Evolutionary conservation across 1,140 invertebrate species (phyloP).

Genomic region (Phymorhynchus buccinoides): DNA sequence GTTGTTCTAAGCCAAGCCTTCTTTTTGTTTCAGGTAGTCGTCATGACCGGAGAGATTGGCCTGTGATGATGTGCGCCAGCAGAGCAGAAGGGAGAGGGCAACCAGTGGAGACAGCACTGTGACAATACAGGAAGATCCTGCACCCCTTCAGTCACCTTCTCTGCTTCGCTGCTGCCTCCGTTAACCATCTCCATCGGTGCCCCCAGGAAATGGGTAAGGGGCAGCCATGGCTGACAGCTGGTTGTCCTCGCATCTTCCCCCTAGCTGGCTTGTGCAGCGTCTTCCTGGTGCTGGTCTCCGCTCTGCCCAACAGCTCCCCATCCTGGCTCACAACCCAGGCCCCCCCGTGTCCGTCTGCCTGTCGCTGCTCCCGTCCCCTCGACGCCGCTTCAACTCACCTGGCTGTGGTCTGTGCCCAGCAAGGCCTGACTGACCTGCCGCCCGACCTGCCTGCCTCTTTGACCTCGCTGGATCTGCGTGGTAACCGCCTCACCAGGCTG

Average conservation of each 20-base stretch:
- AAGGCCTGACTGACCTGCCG: slow-evolving; percentile 25
- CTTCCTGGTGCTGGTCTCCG: background rate
- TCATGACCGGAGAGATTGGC: background rate
- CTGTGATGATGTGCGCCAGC: background rate
- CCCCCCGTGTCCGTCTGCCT: slow-evolving; percentile 24
- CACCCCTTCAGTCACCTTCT: background rate
- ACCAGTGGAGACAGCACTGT: background rate
- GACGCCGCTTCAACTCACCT: background rate
- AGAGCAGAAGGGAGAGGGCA: background rate
- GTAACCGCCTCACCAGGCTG: slow-evolving; percentile 36
- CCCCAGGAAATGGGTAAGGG: slow-evolving; percentile 26
- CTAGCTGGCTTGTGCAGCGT: background rate
- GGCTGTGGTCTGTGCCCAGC: slow-evolving; percentile 13
- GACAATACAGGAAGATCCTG: no score
- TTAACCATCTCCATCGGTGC: background rate
- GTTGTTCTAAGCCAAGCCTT: background rate
- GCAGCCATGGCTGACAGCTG: slow-evolving; percentile 19
- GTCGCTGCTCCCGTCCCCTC: background rate
- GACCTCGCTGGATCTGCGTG: slow-evolving; percentile 36
- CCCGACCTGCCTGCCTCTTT: slow-evolving; percentile 1
- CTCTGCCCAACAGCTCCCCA: background rate
- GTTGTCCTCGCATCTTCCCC: background rate
- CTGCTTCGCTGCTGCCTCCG: background rate
- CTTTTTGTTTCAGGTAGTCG: background rate
- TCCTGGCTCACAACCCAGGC: background rate